Conservation (phyloP, 2,888 invertebrate genomes). For the Philereme transversata region DNA sequence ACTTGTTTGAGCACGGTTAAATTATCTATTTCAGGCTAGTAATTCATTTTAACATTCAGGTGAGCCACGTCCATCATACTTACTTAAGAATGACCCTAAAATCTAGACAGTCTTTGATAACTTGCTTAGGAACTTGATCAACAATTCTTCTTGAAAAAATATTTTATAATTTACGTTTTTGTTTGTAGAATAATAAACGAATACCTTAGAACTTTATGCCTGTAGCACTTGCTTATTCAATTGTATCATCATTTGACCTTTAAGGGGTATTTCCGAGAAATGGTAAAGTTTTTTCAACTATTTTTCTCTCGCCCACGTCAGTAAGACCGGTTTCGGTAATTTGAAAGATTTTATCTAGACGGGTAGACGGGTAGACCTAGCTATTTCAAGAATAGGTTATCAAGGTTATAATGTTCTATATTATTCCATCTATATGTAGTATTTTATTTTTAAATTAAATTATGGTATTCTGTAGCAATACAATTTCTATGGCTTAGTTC, state of each 20-base stretch:
- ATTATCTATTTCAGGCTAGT: conserved; percentile 6
- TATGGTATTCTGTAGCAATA: no score
- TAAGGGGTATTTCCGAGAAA: conserved; percentile 20
- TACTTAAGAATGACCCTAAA: not conserved
- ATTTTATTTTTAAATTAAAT: no score
- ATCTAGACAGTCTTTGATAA: not conserved
- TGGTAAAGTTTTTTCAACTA: conserved; percentile 37
- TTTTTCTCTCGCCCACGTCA: conserved; percentile 38
- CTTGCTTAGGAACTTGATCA: conserved; percentile 1
- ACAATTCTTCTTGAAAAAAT: not conserved
- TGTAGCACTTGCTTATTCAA: conserved; percentile 21
- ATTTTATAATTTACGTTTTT: not conserved
- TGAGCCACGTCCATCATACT: not conserved
- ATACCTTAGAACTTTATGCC: conserved; percentile 12
- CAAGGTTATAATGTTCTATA: conserved; percentile 17
- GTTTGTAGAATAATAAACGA: conserved; percentile 8
- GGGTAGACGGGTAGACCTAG: no score
- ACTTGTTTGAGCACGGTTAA: conserved; percentile 1
- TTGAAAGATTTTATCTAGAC: conserved; percentile 44
- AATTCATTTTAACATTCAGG: conserved; percentile 2
- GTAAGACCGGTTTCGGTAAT: conserved; percentile 46
- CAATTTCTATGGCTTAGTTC: no score
- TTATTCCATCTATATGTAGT: no score
- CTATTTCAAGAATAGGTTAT: conserved; percentile 38
- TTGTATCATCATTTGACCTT: conserved; percentile 34